Base-by-base conservation (phyloP, 2,113 vertebrate genomes). In the Ariopsis seemanni region DNA sequence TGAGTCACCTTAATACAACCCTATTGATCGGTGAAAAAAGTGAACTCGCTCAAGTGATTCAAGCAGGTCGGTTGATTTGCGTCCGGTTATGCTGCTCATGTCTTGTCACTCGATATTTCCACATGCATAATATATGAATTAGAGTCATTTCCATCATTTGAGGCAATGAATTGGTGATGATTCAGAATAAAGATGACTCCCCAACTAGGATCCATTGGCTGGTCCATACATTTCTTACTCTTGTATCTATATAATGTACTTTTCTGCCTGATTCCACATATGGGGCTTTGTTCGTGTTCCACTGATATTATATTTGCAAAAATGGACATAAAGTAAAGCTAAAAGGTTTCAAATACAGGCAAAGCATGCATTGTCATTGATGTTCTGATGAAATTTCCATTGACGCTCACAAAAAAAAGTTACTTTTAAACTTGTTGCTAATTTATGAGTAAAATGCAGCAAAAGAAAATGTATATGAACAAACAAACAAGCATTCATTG, bases 61-160 rank as follows among this genome's bases (percentile, higher is more conserved):
- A n/a, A 65, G 55, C 10, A 74, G 62, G 58, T 79, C 42, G 15
- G 11, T 85, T 52, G 57, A 52, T 77, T 25, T 15, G 30, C 15
- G 14, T 60, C 74, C 69, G 50, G 34, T n/a, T 83, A n/a, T 58
- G 71, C 63, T 50, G 58, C 65, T 74, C 11, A 6, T 72, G 22
- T 42, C 20, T 48, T 9, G 57, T 82, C 79, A 81, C 79, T 60
- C 48, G 18, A 81, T 62, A 60, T 81, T 62, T 63, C 58, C 72
- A 62, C 7, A 85, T 63, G 42, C 72, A 52, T 58, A 85, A 85
- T 85, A 63, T 52, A 65, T 77, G 25, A 63, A 52, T 20, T 17
- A 4, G 11, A 72, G 67, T 55, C 58, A 52, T 12, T 52, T 60
- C 10, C 52, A 42, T 67, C 62, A 67, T 69, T 67, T 30, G 52